These are phyloP conservation scores for Mantis religiosa DNA, from an alignment of 2,888 invertebrate genomes.

Conservation along the genomic window DNA sequence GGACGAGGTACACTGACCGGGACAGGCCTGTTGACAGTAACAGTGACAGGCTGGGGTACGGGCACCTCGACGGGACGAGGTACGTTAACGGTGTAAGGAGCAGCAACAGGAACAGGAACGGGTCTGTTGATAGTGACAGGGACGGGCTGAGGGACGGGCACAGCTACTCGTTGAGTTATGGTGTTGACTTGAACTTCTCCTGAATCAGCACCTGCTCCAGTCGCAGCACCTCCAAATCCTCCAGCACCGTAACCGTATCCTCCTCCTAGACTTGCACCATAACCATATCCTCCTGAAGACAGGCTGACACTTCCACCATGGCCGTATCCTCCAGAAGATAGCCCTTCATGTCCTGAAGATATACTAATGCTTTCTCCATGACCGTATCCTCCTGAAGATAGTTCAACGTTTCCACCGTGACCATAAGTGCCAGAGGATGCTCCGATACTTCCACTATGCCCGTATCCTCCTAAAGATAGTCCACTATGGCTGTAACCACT, in stretches of 20 bases:
- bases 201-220: neutral
- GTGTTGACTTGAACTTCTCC: neutral
- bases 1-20: slow-evolving; percentile 6
- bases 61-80: neutral
- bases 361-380: neutral
- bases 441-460: neutral
- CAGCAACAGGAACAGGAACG: neutral
- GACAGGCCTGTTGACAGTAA: neutral
- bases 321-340: neutral
- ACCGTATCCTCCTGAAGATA: neutral
- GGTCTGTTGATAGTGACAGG: neutral
- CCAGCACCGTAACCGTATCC: neutral
- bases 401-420: neutral
- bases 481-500: too few species aligned
- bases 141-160: neutral
- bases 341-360: neutral
- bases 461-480: too few species aligned
- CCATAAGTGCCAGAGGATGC: neutral
- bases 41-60: neutral
- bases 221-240: neutral
- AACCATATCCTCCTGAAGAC: neutral
- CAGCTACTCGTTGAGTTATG: neutral
- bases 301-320: neutral
- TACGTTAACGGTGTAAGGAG: neutral
- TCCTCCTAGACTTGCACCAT: neutral